phyloP scores from a whole-genome alignment of 1,140 invertebrate genomes.

The Riptortus pedestris region DNA sequence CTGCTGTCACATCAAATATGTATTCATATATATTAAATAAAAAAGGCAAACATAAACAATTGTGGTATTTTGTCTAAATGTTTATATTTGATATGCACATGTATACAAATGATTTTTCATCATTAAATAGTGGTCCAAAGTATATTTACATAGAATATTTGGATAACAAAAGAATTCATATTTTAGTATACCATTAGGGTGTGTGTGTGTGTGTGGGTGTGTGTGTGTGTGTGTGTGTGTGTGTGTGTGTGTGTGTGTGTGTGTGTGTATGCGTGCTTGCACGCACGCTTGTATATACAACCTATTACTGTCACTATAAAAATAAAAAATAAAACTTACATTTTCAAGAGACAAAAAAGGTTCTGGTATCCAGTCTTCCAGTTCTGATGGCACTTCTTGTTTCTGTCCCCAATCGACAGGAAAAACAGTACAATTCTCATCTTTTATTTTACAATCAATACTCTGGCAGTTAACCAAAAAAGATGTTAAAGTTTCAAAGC shows the following conservation, averaged over 20 bases:
- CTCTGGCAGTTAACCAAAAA: neutral
- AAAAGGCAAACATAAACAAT: too few relatives aligned
- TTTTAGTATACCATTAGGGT: neutral
- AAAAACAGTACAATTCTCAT: neutral
- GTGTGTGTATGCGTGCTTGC: neutral
- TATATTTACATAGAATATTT: neutral
- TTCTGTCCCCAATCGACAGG: neutral
- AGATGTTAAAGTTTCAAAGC: neutral
- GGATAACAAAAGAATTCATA: neutral
- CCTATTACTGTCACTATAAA: neutral
- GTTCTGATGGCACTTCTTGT: neutral
- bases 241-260: neutral
- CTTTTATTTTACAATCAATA: neutral
- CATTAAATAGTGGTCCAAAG: too few relatives aligned
- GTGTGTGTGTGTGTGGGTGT: neutral
- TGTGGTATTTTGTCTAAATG: too few relatives aligned
- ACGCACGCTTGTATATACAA: neutral
- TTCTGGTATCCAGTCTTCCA: neutral
- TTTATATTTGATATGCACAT: too few relatives aligned
- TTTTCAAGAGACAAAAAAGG: neutral
- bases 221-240: neutral
- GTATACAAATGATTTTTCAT: too few relatives aligned
- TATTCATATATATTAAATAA: too few relatives aligned
- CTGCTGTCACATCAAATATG: too few relatives aligned
- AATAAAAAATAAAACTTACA: neutral